Evolutionary conservation across 2,888 invertebrate species (phyloP).

Genomic region (Acrocera orbiculus): DNA sequence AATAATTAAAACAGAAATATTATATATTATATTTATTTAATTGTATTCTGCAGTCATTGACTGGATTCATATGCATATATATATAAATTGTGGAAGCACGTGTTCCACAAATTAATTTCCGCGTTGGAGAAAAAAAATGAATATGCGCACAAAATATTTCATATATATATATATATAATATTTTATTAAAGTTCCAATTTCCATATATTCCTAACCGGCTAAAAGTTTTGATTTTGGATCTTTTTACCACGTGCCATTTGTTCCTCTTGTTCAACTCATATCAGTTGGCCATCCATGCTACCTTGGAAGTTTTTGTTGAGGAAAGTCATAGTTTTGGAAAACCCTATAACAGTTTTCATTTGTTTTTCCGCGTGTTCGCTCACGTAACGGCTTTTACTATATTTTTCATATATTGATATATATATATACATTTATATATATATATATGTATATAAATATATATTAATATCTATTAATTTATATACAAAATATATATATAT

Average conservation of each 20-base stretch:
- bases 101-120: background rate
- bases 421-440: no score
- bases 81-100: background rate
- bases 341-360: slow-evolving; percentile 29
- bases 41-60: no score
- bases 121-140: background rate
- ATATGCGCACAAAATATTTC: background rate
- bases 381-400: slow-evolving; percentile 17
- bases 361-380: slow-evolving; percentile 35
- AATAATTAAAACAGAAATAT: no score
- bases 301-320: slow-evolving; percentile 3
- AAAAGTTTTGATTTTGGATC: slow-evolving; percentile 1
- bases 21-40: no score
- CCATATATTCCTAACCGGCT: background rate
- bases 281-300: slow-evolving; percentile 4
- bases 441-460: no score
- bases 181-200: background rate
- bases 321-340: slow-evolving; percentile 4
- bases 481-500: no score
- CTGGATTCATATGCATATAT: background rate
- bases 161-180: background rate
- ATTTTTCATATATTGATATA: no score
- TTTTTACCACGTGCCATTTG: slow-evolving; percentile 1
- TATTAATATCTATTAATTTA: no score
- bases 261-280: slow-evolving; percentile 4